These are phyloP conservation scores for Alosa alosa DNA, from an alignment of 2,113 vertebrate species.

Conservation along the genomic window DNA sequence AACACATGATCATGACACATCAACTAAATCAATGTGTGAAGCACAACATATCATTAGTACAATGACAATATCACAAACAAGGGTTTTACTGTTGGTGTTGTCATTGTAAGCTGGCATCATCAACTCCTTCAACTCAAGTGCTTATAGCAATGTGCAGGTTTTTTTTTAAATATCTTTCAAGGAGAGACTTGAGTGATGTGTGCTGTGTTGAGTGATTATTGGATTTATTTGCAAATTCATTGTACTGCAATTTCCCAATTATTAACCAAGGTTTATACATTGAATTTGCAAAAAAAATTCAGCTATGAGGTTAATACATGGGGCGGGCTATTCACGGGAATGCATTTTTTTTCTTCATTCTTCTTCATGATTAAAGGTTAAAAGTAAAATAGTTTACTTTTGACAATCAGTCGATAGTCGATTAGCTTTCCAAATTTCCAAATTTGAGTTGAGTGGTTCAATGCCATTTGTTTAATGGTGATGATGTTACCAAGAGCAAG, in stretches of 20 bases:
- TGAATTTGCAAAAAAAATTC: too few relatives aligned
- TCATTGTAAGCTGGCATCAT: not conserved
- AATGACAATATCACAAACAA: not conserved
- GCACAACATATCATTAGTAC: not conserved
- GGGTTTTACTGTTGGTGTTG: not conserved
- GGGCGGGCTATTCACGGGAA: too few relatives aligned
- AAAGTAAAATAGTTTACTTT: not conserved
- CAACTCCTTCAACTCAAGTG: not conserved
- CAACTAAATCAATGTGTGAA: slow-evolving; percentile 23
- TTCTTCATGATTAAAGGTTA: too few relatives aligned
- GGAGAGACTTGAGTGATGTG: not conserved
- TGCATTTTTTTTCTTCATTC: too few relatives aligned
- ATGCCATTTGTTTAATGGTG: not conserved
- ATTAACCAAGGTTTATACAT: too few relatives aligned
- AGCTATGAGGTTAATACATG: too few relatives aligned
- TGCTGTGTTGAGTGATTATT: not conserved
- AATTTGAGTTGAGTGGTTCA: slow-evolving; percentile 16
- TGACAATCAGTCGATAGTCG: not conserved
- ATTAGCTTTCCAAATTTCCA: not conserved
- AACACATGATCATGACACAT: slow-evolving; percentile 23
- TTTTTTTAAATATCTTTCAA: not conserved
- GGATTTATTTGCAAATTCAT: not conserved
- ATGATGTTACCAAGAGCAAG: not conserved
- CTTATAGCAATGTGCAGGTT: not conserved
- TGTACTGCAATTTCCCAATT: not conserved